phyloP scores from a whole-genome alignment of 2,113 vertebrate genomes.

The Mormoops blainvillei region DNA sequence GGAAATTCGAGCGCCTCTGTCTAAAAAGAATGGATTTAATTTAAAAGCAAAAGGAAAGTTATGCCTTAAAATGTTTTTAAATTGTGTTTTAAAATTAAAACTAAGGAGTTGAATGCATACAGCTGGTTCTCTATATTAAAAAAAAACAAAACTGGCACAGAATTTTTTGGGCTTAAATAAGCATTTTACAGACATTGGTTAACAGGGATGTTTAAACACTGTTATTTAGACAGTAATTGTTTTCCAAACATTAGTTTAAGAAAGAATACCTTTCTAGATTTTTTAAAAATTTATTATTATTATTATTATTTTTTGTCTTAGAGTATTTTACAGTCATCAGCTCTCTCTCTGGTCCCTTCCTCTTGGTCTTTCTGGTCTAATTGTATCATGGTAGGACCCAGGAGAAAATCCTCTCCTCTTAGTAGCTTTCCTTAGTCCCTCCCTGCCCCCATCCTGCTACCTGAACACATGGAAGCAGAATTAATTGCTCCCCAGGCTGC shows the following conservation, averaged over 20 bases:
- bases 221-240: background rate
- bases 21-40: background rate
- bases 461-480: background rate
- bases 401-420: background rate
- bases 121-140: background rate
- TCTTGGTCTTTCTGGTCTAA: background rate
- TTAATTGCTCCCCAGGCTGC: background rate
- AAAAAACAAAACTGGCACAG: background rate
- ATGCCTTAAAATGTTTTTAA: background rate
- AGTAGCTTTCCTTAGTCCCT: background rate
- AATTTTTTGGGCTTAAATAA: constrained; percentile 18
- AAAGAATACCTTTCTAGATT: background rate
- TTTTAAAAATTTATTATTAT: too few relatives aligned
- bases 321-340: background rate
- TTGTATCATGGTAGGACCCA: background rate
- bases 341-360: background rate
- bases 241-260: constrained; percentile 36
- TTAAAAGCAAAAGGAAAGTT: constrained; percentile 32
- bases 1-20: background rate
- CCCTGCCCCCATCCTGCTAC: background rate
- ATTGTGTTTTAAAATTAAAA: constrained; percentile 35
- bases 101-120: background rate
- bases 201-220: background rate
- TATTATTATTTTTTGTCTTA: background rate
- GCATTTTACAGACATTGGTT: background rate